phyloP scores from a whole-genome alignment of 2,113 vertebrate species.

The Mobula birostris region DNA sequence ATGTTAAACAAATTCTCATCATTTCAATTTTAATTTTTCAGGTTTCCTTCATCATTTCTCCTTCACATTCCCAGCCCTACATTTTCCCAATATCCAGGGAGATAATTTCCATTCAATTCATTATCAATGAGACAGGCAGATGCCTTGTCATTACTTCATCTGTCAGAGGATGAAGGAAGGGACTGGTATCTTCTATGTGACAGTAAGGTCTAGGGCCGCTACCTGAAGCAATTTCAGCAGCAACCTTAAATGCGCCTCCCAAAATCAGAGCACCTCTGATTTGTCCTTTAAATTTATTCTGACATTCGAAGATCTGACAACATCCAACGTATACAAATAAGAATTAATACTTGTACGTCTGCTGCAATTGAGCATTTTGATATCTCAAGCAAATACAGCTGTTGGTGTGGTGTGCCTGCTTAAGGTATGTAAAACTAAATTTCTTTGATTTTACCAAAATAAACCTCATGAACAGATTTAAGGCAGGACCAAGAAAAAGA shows the following conservation, averaged over 20 bases:
- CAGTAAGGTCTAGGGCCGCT: not conserved
- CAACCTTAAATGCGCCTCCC: not conserved
- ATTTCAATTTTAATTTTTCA: not conserved
- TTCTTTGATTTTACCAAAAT: not conserved
- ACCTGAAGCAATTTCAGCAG: not conserved
- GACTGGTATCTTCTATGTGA: not conserved
- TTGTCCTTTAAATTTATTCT: not conserved
- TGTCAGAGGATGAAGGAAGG: not conserved
- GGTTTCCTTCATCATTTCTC: not conserved
- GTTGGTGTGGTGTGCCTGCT: not conserved
- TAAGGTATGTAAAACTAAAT: not conserved
- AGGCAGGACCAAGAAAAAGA: not conserved
- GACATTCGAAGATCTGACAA: not conserved
- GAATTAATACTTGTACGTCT: not conserved
- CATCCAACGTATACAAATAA: not conserved
- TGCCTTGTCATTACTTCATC: not conserved
- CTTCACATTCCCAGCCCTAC: too few species aligned
- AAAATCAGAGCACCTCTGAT: not conserved
- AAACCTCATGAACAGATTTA: not conserved
- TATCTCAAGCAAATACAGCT: not conserved
- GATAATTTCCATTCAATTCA: not conserved
- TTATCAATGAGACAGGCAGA: not conserved
- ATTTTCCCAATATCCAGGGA: not conserved
- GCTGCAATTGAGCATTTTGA: not conserved
- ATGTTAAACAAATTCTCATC: not conserved